Evolutionary conservation across 2,888 invertebrate genomes (phyloP), one percentile per base, ranked within the genome.

Genomic region (Eulithis prunata): DNA sequence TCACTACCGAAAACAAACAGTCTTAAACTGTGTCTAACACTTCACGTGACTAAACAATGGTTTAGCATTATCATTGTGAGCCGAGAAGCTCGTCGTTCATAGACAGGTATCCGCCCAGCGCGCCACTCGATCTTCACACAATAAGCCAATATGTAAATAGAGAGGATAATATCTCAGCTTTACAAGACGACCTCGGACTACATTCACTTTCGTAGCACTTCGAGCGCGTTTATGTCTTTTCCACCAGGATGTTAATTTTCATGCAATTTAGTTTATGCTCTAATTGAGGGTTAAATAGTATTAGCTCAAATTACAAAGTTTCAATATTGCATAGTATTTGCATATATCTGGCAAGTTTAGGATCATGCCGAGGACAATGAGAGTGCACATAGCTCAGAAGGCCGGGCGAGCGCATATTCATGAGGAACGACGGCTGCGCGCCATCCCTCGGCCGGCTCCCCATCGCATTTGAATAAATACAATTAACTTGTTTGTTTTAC

Each of bases 401-500:
- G 84, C 82, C 82, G 83, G 77, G 76, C 73, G 68, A 70, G 72
- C 74, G 78, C 78, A 75, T 92, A 93, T 93, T 91, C 91, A 92
- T 91, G 90, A 92, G 85, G 67, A 66, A 80, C 83, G 84, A 82
- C 90, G 88, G 89, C 89, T 87, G 90, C 82, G 80, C 80, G 69
- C 78, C 78, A 74, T 81, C 80, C 80, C 64, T 74, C 71, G 77
- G 71, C 64, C 55, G 75, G 75, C 74, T 79, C 82, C 81, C 82
- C 77, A 76, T 77, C 85, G 77, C 87, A 92, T 93, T 92, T 91
- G 88, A 93, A 93, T 92, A 93, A 91, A 92, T 91, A 93, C 91
- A 91, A 93, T 93, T 93, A 91, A 90, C 91, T 93, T 92, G 91
- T 93, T 92, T 93, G 92, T 91, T 91, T 91, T 91, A 85, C 86